These are phyloP conservation scores for Erpornis zantholeuca DNA, from an alignment of 2,113 vertebrate genomes.

Conservation along the genomic window DNA sequence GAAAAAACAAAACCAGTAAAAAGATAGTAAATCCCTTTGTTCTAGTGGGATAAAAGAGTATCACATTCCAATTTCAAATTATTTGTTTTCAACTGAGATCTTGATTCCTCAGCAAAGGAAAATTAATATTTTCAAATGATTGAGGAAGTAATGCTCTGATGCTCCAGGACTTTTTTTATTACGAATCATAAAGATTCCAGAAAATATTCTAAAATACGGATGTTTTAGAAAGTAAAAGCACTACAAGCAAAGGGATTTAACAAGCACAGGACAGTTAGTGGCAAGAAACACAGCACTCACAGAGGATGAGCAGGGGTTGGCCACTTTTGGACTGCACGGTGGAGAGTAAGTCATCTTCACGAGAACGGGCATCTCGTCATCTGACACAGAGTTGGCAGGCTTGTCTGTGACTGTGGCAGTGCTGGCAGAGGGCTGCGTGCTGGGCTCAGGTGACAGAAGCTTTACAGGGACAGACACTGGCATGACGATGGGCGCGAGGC, in stretches of 20 bases:
- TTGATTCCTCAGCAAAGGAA: neutral
- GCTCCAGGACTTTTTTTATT: neutral
- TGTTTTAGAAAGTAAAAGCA: neutral
- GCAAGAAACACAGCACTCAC: conserved; percentile 81
- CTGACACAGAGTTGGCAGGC: conserved; percentile 78
- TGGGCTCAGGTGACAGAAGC: conserved; percentile 78
- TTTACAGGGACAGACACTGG: conserved; percentile 91
- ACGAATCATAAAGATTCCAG: neutral
- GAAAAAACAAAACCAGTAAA: conserved; percentile 35
- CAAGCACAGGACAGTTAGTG: conserved; percentile 63
- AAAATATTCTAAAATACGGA: neutral
- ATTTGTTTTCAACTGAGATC: neutral
- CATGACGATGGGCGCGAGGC: conserved; percentile 83
- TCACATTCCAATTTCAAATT: neutral
- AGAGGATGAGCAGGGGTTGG: conserved; percentile 77
- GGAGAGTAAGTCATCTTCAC: conserved; percentile 84
- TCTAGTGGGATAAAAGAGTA: conserved; percentile 7
- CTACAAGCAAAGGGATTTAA: conserved; percentile 76
- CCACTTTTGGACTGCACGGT: conserved; percentile 75
- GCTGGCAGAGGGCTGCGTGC: conserved; percentile 75
- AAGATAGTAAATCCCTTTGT: conserved; percentile 68
- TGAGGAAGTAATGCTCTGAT: neutral
- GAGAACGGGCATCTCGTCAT: conserved; percentile 85
- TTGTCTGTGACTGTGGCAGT: conserved; percentile 75
- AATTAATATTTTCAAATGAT: neutral